Base-by-base conservation (phyloP, 1,140 invertebrate species). In the Ladona fulva region DNA sequence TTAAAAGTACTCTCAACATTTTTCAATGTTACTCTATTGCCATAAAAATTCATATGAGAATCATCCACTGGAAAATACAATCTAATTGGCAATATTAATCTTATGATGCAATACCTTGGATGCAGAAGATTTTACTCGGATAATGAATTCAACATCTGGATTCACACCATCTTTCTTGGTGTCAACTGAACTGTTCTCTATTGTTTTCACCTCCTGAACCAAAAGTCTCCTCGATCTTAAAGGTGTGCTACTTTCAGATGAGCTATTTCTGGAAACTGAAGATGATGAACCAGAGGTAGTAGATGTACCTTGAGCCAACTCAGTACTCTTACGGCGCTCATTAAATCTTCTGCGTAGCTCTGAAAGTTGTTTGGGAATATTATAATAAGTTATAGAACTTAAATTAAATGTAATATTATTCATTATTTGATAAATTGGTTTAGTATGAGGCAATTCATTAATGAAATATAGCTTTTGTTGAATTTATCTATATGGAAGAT, bases 121-220 rank as follows among this genome's bases (percentile, higher is more conserved):
- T 16, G 52, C 52, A 19, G 52, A 77, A 29, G 52, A 42, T 78
- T 78, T 80, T 81, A 89, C 89, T 86, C 89, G 88, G 80, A 90
- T 87, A 77, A 87, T 86, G 82, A 89, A 89, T 81, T 88, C 86
- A 75, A 89, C 88, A 84, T 89, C 88, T 22, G 88, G 85, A 80
- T 87, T 88, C 74, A 66, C 52, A 66, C 52, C 12, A 19, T 66
- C 52, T 22, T 66, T 66, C 14, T 22, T 66, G 12, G 3, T 19
- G 5, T 66, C 52, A 19, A 5, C 14, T 16, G 52, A 22, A 66
- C 16, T 66, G n/a, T 66, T 83, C 73, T 85, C 83, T 52, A 81
- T 81, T 16, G 83, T 80, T 74, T 84, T 83, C 24, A 85, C 79
- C 81, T 85, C 83, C 80, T 85, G 84, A 74, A 82, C 79, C 14